These are phyloP conservation scores for Ceratitis capitata DNA, from an alignment of 1,140 invertebrate genomes.

Conservation along the genomic window DNA sequence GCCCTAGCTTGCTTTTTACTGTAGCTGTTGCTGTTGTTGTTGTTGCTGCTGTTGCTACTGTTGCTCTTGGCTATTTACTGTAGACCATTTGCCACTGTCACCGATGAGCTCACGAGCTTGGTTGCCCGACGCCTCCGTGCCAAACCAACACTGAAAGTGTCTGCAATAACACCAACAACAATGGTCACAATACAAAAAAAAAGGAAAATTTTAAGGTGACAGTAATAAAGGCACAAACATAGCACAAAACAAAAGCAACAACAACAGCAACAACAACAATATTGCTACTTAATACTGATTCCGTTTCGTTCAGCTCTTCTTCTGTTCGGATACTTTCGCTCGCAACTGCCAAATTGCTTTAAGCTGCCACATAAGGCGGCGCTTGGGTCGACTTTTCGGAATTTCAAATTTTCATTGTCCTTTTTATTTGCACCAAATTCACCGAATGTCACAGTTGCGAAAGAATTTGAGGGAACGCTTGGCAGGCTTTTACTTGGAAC, in stretches of 20 bases:
- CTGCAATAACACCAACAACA: not conserved
- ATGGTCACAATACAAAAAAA: not conserved
- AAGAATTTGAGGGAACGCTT: too few species aligned
- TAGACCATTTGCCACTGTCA: not conserved
- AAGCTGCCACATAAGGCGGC: not conserved
- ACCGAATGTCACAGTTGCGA: not conserved
- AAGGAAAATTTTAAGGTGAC: too few species aligned
- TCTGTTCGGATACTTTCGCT: not conserved
- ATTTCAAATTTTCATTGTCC: not conserved
- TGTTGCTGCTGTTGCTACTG: too few species aligned
- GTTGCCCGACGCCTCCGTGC: not conserved
- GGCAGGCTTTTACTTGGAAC: not conserved
- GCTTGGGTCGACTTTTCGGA: not conserved
- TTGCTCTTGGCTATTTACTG: not conserved
- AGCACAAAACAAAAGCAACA: not conserved
- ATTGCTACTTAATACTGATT: not conserved
- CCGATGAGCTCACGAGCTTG: not conserved
- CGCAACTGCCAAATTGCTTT: not conserved
- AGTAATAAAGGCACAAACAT: not conserved
- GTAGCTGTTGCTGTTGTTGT: too few species aligned
- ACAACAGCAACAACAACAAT: not conserved
- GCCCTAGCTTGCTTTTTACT: not conserved
- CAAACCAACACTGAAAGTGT: not conserved
- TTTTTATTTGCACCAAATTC: not conserved
- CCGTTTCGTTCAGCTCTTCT: not conserved